A percentile compares a stretch with the other conserved stretches of the same genome.
Evolutionary conservation across 2,888 invertebrate genomes (phyloP).

Genomic region (Acleris laterana): DNA sequence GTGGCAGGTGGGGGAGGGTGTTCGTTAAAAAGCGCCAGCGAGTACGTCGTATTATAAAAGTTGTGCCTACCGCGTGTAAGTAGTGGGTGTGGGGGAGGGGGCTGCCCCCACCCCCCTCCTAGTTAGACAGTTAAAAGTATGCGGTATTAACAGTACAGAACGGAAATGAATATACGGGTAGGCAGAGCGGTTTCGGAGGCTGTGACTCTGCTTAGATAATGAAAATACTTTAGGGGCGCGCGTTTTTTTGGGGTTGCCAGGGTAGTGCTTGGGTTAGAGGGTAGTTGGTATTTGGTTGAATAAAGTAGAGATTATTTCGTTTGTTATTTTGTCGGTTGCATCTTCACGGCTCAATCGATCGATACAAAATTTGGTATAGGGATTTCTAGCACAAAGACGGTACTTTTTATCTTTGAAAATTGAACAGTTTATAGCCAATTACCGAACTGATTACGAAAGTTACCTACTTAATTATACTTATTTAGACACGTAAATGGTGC

Average conservation of each 20-base stretch:
- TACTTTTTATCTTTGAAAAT: too few relatives aligned
- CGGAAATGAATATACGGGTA: constrained; percentile 84
- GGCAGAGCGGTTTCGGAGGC: constrained; percentile 73
- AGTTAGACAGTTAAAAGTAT: constrained; percentile 85
- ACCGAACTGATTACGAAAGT: too few relatives aligned
- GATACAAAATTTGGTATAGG: too few relatives aligned
- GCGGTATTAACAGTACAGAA: constrained; percentile 80
- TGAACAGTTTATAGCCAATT: too few relatives aligned
- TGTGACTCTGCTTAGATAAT: constrained; percentile 78
- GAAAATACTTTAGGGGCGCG: constrained; percentile 72
- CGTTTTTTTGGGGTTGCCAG: constrained; percentile 49
- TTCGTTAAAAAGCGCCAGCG: constrained; percentile 82
- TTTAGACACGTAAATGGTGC: too few relatives aligned
- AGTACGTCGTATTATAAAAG: constrained; percentile 85
- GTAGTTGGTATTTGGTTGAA: background rate
- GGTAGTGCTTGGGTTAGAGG: background rate
- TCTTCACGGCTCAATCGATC: too few relatives aligned
- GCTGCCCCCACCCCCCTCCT: constrained; percentile 63
- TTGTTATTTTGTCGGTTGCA: too few relatives aligned
- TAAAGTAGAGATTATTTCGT: background rate
- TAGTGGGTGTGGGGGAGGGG: constrained; percentile 71
- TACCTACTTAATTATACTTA: too few relatives aligned
- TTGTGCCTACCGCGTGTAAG: constrained; percentile 84
- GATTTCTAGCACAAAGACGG: too few relatives aligned
- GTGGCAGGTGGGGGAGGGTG: constrained; percentile 81